Evolutionary conservation across 2,888 invertebrate genomes (phyloP).

Genomic region (Caenorhabditis imperialis): DNA sequence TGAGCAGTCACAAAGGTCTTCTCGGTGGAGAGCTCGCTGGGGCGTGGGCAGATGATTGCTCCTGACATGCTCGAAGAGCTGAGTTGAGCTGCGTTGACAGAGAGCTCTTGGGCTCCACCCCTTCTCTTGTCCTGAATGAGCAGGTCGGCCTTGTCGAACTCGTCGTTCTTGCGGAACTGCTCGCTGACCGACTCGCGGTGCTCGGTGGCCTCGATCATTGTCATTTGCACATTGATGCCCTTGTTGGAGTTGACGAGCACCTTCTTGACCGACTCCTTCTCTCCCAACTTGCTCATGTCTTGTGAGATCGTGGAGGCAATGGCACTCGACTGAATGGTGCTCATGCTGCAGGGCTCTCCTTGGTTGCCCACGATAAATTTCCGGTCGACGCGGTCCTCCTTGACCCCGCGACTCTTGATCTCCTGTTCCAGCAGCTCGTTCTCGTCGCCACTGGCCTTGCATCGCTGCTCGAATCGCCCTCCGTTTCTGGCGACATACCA

Average conservation of each 20-base stretch:
- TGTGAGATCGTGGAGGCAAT: constrained; percentile 51
- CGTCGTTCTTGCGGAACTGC: constrained; percentile 41
- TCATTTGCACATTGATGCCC: constrained; percentile 53
- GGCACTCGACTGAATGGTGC: constrained; percentile 64
- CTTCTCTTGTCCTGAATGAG: constrained; percentile 24
- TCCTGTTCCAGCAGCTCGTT: constrained; percentile 22
- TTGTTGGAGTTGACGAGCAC: constrained; percentile 51
- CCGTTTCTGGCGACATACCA: constrained; percentile 63
- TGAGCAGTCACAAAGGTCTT: constrained; percentile 60
- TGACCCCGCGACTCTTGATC: constrained; percentile 52
- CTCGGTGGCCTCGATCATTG: constrained; percentile 52
- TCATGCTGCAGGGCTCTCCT: constrained; percentile 45
- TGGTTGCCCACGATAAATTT: constrained; percentile 61
- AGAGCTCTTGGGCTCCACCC: constrained; percentile 59
- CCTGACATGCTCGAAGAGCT: constrained; percentile 44
- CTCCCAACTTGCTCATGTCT: constrained; percentile 50
- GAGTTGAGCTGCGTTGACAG: constrained; percentile 47
- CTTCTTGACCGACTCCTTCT: constrained; percentile 52
- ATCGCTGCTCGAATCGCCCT: constrained; percentile 57
- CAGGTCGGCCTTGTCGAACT: constrained; percentile 29
- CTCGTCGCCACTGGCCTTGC: constrained; percentile 62
- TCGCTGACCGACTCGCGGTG: constrained; percentile 50
- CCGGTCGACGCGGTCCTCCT: constrained; percentile 49
- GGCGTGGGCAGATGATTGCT: constrained; percentile 55
- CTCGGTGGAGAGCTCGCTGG: constrained; percentile 50